Percentiles rank a stretch among this genome's conserved stretches.
Evolutionary conservation across 2,113 vertebrate species (phyloP).

Genomic region (Gorilla gorilla): DNA sequence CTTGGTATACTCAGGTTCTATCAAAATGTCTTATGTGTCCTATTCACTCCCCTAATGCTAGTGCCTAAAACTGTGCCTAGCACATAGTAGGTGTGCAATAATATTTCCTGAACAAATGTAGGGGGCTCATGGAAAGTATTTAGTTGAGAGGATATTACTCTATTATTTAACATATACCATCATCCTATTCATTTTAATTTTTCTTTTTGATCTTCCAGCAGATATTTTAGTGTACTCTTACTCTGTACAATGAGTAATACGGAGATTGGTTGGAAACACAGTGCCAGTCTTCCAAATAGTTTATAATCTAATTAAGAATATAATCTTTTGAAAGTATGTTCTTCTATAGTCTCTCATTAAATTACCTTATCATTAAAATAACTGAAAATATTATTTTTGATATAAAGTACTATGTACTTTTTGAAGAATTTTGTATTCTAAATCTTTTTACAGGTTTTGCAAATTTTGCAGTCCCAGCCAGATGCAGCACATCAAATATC

Average conservation of each 20-base stretch:
- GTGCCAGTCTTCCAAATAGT: neutral
- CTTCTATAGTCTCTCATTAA: conserved; percentile 14
- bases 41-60: neutral
- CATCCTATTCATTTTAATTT: neutral
- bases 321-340: conserved; percentile 7
- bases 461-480: conserved; percentile 91
- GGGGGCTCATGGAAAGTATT: neutral
- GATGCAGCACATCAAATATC: conserved; percentile 94
- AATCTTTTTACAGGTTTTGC: conserved; percentile 88
- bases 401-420: neutral
- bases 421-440: conserved; percentile 51
- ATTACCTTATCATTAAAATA: conserved; percentile 28
- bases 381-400: conserved; percentile 28
- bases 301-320: neutral
- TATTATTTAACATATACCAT: neutral
- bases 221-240: neutral
- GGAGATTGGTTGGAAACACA: conserved; percentile 5
- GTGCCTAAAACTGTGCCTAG: neutral
- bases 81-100: neutral
- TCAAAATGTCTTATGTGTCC: neutral
- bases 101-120: conserved; percentile 6
- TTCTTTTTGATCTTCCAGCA: conserved; percentile 20
- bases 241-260: conserved; percentile 13
- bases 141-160: neutral
- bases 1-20: neutral